Percentiles rank a stretch among this genome's conserved stretches.
phyloP scores from a whole-genome alignment of 2,888 invertebrate genomes.

The Amphipyra berbera region DNA sequence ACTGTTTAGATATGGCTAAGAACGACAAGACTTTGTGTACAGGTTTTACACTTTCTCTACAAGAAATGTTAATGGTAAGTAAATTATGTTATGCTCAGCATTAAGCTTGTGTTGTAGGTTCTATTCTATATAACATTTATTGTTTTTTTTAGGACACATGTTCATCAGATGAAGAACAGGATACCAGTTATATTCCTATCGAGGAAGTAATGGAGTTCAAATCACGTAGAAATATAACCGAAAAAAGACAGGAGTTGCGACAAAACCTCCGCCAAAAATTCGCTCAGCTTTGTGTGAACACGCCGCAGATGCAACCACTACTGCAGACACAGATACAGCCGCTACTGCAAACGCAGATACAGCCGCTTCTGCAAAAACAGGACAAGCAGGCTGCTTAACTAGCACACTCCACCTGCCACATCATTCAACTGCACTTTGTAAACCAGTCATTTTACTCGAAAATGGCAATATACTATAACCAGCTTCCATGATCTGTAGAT shows the following conservation, averaged over 20 bases:
- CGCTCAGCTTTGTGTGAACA: slow-evolving; percentile 93
- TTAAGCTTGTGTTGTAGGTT: neutral
- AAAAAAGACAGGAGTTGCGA: slow-evolving; percentile 95
- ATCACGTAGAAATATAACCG: slow-evolving; percentile 94
- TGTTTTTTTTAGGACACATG: slow-evolving; percentile 91
- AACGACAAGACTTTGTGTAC: slow-evolving; percentile 81
- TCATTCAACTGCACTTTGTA: slow-evolving; percentile 71
- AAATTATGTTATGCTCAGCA: neutral
- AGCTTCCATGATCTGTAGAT: slow-evolving; percentile 48
- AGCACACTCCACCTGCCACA: slow-evolving; percentile 18
- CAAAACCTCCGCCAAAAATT: slow-evolving; percentile 95
- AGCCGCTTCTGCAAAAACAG: slow-evolving; percentile 60
- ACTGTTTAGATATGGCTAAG: slow-evolving; percentile 82
- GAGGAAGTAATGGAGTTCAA: slow-evolving; percentile 97
- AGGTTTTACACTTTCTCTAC: slow-evolving; percentile 91
- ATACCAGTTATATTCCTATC: slow-evolving; percentile 95
- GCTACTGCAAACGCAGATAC: slow-evolving; percentile 65
- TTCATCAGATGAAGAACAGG: slow-evolving; percentile 94
- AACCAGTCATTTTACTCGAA: slow-evolving; percentile 37
- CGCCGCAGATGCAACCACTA: too few relatives aligned
- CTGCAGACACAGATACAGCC: too few relatives aligned
- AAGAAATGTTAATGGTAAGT: slow-evolving; percentile 95
- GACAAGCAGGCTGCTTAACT: slow-evolving; percentile 72
- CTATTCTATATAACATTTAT: slow-evolving; percentile 4
- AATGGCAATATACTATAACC: slow-evolving; percentile 47